Conservation (phyloP, 2,797 vertebrate species). For the Epinephelus malabaricus region DNA sequence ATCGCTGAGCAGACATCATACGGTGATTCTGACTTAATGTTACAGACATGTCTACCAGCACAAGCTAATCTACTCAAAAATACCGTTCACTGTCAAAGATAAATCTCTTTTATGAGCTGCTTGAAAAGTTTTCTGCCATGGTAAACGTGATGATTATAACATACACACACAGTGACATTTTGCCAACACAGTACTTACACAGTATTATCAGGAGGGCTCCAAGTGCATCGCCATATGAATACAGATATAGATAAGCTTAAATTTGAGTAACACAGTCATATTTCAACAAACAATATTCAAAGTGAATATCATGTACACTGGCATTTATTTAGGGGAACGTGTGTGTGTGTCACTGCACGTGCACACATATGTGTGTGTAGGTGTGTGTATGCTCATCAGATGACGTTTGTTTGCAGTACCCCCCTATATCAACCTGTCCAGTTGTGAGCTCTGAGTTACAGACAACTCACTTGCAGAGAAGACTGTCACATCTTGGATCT, state of each 20-base stretch:
- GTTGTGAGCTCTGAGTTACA: slow-evolving; percentile 82
- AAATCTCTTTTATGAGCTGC: not conserved
- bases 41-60: slow-evolving; percentile 36
- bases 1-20: slow-evolving; percentile 27
- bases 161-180: not conserved
- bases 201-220: slow-evolving; percentile 39
- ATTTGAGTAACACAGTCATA: slow-evolving; percentile 46
- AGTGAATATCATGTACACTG: slow-evolving; percentile 73
- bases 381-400: slow-evolving; percentile 78
- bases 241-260: slow-evolving; percentile 42
- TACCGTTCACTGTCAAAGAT: no score
- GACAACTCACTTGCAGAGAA: slow-evolving; percentile 80
- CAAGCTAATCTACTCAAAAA: slow-evolving; percentile 12
- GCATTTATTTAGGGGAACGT: slow-evolving; percentile 83
- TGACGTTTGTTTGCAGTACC: slow-evolving; percentile 85
- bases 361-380: slow-evolving; percentile 44
- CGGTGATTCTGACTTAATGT: slow-evolving; percentile 38
- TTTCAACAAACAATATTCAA: slow-evolving; percentile 70
- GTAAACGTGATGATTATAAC: not conserved
- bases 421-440: slow-evolving; percentile 85
- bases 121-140: not conserved
- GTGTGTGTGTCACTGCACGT: slow-evolving; percentile 14
- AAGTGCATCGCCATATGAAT: slow-evolving; percentile 30
- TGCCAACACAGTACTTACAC: not conserved
- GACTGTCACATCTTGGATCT: slow-evolving; percentile 81